Percentiles rank a stretch among this genome's conserved stretches.
These are phyloP conservation scores for Apeltes quadracus DNA, from an alignment of 2,113 vertebrate species.

Conservation along the genomic window DNA sequence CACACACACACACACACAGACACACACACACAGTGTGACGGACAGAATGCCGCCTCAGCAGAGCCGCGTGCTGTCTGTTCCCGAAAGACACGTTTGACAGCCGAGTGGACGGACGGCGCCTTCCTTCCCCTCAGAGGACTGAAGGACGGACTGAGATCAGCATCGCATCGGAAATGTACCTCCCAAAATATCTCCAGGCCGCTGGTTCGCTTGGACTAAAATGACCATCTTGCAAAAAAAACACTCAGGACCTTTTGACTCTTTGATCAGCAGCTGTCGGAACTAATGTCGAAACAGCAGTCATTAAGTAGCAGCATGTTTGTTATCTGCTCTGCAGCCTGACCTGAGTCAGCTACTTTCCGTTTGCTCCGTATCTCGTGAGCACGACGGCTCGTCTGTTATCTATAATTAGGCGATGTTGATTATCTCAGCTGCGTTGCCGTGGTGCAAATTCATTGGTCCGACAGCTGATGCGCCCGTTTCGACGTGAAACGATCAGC, in stretches of 20 bases:
- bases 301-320: not conserved
- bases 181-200: too few species aligned
- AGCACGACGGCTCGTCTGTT: not conserved
- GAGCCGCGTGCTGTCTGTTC: slow-evolving; percentile 29
- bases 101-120: slow-evolving; percentile 14
- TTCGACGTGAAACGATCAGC: not conserved
- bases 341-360: not conserved
- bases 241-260: not conserved
- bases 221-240: not conserved
- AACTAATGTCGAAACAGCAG: not conserved
- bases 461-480: not conserved
- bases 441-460: not conserved
- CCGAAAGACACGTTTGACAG: slow-evolving; percentile 42
- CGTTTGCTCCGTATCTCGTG: not conserved
- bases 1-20: slow-evolving; percentile 23
- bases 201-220: not conserved
- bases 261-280: not conserved
- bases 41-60: slow-evolving; percentile 46
- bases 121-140: slow-evolving; percentile 10
- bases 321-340: not conserved
- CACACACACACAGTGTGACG: slow-evolving; percentile 14
- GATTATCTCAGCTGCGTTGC: not conserved
- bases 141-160: slow-evolving; percentile 37
- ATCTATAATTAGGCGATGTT: not conserved
- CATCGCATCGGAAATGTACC: slow-evolving; percentile 11